Evolutionary conservation across 2,797 vertebrate genomes (phyloP), one percentile per base, ranked within the genome.

Genomic region (Leptodactylus fallax): DNA sequence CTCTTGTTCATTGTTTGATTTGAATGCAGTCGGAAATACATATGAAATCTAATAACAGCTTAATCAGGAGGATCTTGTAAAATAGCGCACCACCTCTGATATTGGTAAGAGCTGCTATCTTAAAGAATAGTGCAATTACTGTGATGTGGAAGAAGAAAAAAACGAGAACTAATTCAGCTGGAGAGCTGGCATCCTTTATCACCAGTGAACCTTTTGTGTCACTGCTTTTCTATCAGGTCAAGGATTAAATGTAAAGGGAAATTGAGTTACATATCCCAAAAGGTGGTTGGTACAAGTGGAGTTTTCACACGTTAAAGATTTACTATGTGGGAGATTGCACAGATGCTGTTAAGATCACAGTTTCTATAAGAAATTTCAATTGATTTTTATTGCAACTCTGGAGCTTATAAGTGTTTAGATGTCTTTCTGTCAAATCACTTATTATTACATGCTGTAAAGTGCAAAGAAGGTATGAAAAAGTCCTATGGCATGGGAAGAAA

Each of bases 231-330:
- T 76, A 78, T 19, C 72, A 83, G 84, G 88, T 86, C 85, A 86
- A 86, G 80, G 87, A 89, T 87, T 83, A 83, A 84, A 84, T 87
- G 87, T 58, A 83, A n/a, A n/a, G 61, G 81, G 84, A 89, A 89
- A 89, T 77, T 71, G 79, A 89, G 84, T 79, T 82, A 89, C 79
- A 69, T 86, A 71, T 89, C 72, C 84, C 84, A 78, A 89, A 89
- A 83, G 72, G 72, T 86, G 85, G 71, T 72, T 53, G 61, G 49
- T 53, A 86, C 80, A 79, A 86, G 79, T 79, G 27, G 36, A 78
- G 47, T 78, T 78, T 82, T 83, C 51, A 79, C 86, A 87, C 60
- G 23, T 83, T 87, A 69, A 77, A 51, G 74, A 69, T 27, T 51
- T 81, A 63, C 79, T 83, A 53, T 83, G 82, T 83, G 55, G 74